Evolutionary conservation across 2,113 vertebrate genomes (phyloP).

Genomic region (Panthera uncia): DNA sequence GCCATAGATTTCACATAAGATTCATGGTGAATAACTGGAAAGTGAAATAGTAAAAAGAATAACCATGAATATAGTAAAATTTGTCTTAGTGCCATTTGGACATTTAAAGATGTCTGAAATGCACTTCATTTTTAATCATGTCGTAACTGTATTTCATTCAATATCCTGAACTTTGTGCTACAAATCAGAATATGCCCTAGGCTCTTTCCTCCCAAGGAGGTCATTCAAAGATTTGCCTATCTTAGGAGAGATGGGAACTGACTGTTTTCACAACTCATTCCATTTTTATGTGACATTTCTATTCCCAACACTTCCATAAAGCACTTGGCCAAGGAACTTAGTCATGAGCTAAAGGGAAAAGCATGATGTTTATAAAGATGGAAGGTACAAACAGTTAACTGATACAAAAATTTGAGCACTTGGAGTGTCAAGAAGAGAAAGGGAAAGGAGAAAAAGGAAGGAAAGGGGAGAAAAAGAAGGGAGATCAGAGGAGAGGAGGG

Average conservation of each 20-base stretch:
- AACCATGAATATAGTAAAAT: background rate
- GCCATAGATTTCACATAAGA: background rate
- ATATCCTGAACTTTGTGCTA: conserved; percentile 46
- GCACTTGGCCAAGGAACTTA: conserved; percentile 16
- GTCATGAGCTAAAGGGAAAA: conserved; percentile 51
- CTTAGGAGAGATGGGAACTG: conserved; percentile 6
- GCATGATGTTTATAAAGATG: conserved; percentile 7
- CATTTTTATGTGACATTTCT: conserved; percentile 60
- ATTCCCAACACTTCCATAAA: conserved; percentile 52
- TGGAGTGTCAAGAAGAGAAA: background rate
- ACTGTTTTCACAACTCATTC: conserved; percentile 39
- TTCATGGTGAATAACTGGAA: background rate
- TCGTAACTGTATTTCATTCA: conserved; percentile 36
- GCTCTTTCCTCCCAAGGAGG: conserved; percentile 36
- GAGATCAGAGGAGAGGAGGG: too few relatives aligned
- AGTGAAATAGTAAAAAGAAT: background rate
- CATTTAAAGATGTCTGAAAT: conserved; percentile 30
- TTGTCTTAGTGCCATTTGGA: background rate
- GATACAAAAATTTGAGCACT: background rate
- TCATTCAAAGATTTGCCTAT: conserved; percentile 7
- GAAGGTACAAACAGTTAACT: background rate
- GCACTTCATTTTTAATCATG: conserved; percentile 47
- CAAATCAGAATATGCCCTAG: conserved; percentile 30
- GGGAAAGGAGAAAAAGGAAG: too few relatives aligned
- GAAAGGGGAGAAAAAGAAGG: rapidly evolving